Base-by-base conservation (phyloP, 2,888 invertebrate species). In the Cryptocephalus primarius region DNA sequence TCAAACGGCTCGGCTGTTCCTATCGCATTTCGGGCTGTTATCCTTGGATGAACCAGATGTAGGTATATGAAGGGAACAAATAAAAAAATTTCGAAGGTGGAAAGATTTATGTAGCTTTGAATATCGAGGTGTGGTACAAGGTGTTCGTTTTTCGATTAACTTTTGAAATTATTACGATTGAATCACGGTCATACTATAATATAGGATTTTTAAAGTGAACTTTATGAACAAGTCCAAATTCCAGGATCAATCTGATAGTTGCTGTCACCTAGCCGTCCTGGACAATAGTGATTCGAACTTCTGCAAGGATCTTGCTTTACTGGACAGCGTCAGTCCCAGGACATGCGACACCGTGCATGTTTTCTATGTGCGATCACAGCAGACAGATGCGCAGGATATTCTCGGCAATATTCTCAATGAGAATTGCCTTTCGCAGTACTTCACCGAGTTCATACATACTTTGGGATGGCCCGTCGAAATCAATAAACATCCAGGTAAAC, bases 21-120 rank as follows among this genome's bases (percentile, higher is more conserved):
- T 99, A 12, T 93, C 95, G 3, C 94, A 97, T 70, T 93, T 97
- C 69, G 97, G 97, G 1, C 87, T 95, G 61, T 72, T 97, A 12
- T 80, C 83, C 36, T 76, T 82, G 38, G 74, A 74, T 48, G 68
- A 69, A 2, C 60, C 63, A 45, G 64, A 63, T 47, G 60, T 58
- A 54, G 49, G 43, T 33, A 36, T 36, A 11, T 36, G 6, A 22
- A 22, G 22, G 22, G 22, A 22, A 22, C 6, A 6, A 22, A 22
- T 22, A 22, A 22, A 2, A 22, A 22, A 4, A 22, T 22, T 22
- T 22, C 6, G 22, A 22, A 6, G 6, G 6, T 22, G 2, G 22
- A 22, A 22, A 22, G n/a, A n/a, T n/a, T n/a, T n/a, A n/a, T n/a
- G n/a, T n/a, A n/a, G n/a, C n/a, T n/a, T n/a, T n/a, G n/a, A n/a